These are phyloP conservation scores for Hydrocynus forskahlii DNA, from an alignment of 2,797 vertebrate genomes.

Conservation along the genomic window DNA sequence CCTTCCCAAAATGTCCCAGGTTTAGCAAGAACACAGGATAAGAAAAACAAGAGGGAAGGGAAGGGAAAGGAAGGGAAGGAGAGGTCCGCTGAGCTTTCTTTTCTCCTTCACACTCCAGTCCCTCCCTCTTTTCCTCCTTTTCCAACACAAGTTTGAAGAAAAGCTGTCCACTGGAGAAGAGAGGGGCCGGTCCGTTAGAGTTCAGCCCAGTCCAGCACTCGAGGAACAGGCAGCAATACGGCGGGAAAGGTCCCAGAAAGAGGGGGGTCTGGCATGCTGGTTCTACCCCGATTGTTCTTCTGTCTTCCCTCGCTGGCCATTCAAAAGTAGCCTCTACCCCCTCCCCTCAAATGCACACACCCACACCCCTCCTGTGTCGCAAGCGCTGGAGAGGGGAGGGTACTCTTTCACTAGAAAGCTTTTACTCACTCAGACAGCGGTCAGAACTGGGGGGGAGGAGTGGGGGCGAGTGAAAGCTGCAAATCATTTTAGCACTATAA, in stretches of 20 bases:
- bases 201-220: constrained; percentile 26
- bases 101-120: constrained; percentile 13
- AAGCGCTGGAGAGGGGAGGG: constrained; percentile 19
- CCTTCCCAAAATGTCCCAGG: constrained; percentile 19
- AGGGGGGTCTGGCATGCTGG: constrained; percentile 56
- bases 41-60: constrained; percentile 32
- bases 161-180: constrained; percentile 10
- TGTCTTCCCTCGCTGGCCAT: constrained; percentile 48
- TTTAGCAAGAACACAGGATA: constrained; percentile 20
- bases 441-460: constrained; percentile 8
- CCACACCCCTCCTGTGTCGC: constrained; percentile 47
- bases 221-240: constrained; percentile 21
- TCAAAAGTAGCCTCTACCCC: constrained; percentile 56
- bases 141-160: constrained; percentile 6
- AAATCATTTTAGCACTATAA: constrained; percentile 7
- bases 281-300: constrained; percentile 56
- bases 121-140: constrained; percentile 17
- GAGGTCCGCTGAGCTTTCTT: constrained; percentile 29
- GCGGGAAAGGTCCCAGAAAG: constrained; percentile 29
- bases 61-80: constrained; percentile 27
- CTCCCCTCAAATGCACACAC: constrained; percentile 35
- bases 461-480: neutral
- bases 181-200: constrained; percentile 16
- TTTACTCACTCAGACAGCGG: constrained; percentile 9
- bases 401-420: constrained; percentile 14